phyloP scores from a whole-genome alignment of 2,888 invertebrate genomes.

The Chirona hameri region DNA sequence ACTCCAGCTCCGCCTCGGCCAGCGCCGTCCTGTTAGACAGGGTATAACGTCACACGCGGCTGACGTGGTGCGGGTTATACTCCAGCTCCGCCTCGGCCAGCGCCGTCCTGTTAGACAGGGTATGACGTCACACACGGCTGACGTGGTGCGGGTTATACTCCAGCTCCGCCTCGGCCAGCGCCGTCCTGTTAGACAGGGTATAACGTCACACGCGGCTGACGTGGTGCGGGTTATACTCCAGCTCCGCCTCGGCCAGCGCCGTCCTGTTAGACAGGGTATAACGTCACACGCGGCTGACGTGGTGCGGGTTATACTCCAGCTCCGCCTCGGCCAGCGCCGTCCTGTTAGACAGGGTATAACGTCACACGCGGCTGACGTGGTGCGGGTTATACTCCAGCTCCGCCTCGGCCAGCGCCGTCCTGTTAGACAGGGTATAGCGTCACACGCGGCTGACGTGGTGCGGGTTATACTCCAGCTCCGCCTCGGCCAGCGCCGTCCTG shows the following conservation, averaged over 20 bases:
- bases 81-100: conserved; percentile 96
- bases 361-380: too few relatives aligned
- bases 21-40: too few relatives aligned
- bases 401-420: too few relatives aligned
- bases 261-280: conserved; percentile 12
- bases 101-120: conserved; percentile 66
- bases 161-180: neutral
- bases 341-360: too few relatives aligned
- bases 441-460: conserved; percentile 75
- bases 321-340: too few relatives aligned
- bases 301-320: too few relatives aligned
- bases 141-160: conserved; percentile 39
- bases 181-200: conserved; percentile 12
- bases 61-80: conserved; percentile 77
- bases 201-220: conserved; percentile 39
- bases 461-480: conserved; percentile 90
- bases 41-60: too few relatives aligned
- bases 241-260: neutral
- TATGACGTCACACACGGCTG: conserved; percentile 40
- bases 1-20: too few relatives aligned
- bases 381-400: too few relatives aligned
- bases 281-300: conserved; percentile 60
- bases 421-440: too few relatives aligned
- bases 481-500: conserved; percentile 95
- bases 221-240: conserved; percentile 39